These are phyloP conservation scores for Drosophila putrida DNA, from an alignment of 2,888 invertebrate species.

Conservation along the genomic window DNA sequence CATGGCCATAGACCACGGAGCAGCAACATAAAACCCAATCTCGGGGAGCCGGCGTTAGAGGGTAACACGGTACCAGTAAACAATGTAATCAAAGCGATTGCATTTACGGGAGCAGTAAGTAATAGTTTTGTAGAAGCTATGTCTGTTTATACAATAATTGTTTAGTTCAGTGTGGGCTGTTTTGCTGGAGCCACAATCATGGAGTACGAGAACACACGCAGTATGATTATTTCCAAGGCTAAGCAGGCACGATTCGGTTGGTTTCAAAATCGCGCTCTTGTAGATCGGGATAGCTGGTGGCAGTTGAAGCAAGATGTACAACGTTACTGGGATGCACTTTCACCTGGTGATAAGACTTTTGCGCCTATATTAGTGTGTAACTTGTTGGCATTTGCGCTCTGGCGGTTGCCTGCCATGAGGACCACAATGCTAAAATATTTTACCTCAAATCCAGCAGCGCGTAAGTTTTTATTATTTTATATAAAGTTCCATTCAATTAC, in stretches of 20 bases:
- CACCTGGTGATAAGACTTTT: conserved; percentile 92
- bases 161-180: conserved; percentile 89
- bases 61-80: conserved; percentile 68
- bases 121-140: not conserved
- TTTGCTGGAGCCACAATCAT: conserved; percentile 92
- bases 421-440: conserved; percentile 94
- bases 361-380: conserved; percentile 92
- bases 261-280: conserved; percentile 50
- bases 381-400: conserved; percentile 91
- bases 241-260: conserved; percentile 86
- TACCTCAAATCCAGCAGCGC: conserved; percentile 92
- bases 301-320: conserved; percentile 73
- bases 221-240: conserved; percentile 77
- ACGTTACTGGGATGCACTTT: conserved; percentile 89
- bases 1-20: conserved; percentile 46
- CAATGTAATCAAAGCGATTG: conserved; percentile 80
- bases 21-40: conserved; percentile 54
- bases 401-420: conserved; percentile 91
- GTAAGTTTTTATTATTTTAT: too few relatives aligned
- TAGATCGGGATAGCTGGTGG: conserved; percentile 63
- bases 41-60: conserved; percentile 46
- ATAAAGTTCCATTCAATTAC: not conserved
- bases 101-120: conserved; percentile 83
- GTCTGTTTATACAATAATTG: not conserved
- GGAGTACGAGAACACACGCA: conserved; percentile 91